phyloP scores from a whole-genome alignment of 2,797 vertebrate species.

The Poecilia gillii region DNA sequence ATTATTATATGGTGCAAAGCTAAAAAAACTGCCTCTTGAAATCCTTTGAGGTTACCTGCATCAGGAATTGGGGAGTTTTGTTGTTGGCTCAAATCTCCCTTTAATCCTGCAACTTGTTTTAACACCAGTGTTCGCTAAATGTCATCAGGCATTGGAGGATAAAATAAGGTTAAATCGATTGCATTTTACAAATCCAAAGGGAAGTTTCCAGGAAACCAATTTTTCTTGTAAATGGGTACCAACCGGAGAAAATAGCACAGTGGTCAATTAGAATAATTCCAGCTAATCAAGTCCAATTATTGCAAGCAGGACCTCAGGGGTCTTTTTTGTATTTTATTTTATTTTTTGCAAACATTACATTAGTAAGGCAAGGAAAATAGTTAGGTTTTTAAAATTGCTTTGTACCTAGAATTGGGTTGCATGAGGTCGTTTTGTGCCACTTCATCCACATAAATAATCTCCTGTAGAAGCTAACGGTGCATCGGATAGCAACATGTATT shows the following conservation, averaged over 20 bases:
- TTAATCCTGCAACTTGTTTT: not conserved
- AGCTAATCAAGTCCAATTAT: conserved; percentile 21
- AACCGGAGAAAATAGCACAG: conserved; percentile 13
- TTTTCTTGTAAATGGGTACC: conserved; percentile 11
- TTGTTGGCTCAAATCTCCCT: not conserved
- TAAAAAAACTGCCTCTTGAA: not conserved
- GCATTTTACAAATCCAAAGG: not conserved
- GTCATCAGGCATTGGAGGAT: not conserved
- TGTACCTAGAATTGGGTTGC: not conserved
- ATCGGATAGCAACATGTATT: not conserved
- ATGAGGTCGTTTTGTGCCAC: not conserved
- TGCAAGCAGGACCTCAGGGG: not conserved
- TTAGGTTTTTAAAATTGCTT: not conserved
- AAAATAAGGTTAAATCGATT: conserved; percentile 7
- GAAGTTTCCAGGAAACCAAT: conserved; percentile 2
- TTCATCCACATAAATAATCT: not conserved
- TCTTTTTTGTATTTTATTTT: not conserved
- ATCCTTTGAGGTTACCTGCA: conserved; percentile 11
- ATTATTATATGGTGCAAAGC: too few relatives aligned
- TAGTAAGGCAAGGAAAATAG: not conserved
- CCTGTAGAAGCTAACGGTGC: not conserved
- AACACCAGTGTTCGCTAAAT: not conserved
- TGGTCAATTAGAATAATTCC: conserved; percentile 6
- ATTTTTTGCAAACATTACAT: not conserved
- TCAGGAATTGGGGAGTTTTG: not conserved